Percentiles rank a stretch among this genome's conserved stretches.
Conservation (phyloP, 2,888 invertebrate genomes). For the Rhogogaster chlorosoma region DNA sequence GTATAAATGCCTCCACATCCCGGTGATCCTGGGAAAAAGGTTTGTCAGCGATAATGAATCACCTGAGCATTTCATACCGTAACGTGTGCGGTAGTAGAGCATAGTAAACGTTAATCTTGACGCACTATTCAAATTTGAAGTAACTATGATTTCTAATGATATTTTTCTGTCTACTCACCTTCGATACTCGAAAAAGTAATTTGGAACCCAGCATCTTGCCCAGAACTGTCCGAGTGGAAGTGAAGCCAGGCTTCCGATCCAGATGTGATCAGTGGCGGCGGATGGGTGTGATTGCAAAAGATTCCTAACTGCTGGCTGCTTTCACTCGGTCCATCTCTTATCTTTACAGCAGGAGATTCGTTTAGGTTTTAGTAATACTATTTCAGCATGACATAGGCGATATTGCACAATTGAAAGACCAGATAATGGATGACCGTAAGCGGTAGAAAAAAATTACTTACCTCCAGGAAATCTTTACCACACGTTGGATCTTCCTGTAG, state of each 20-base stretch:
- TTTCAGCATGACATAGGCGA: neutral
- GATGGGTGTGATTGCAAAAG: slow-evolving; percentile 88
- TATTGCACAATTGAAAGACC: neutral
- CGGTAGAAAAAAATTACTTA: slow-evolving; percentile 70
- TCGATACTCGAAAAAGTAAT: slow-evolving; percentile 85
- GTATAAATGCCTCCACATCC: slow-evolving; percentile 92
- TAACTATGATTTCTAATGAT: neutral
- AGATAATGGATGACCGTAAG: neutral
- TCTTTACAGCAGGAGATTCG: slow-evolving; percentile 67
- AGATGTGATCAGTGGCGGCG: slow-evolving; percentile 86
- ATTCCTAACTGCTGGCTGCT: slow-evolving; percentile 81
- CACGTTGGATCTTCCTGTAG: slow-evolving; percentile 88
- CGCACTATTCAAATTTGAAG: too few relatives aligned
- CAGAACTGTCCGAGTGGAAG: slow-evolving; percentile 89
- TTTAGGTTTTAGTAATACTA: neutral
- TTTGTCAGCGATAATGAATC: neutral
- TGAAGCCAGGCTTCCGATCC: slow-evolving; percentile 83
- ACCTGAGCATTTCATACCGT: too few relatives aligned
- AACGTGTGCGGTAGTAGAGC: too few relatives aligned
- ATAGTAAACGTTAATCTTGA: too few relatives aligned
- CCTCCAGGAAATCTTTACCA: slow-evolving; percentile 87
- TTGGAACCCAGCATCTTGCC: slow-evolving; percentile 89
- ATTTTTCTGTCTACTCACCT: slow-evolving; percentile 77
- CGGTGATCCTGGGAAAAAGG: slow-evolving; percentile 81
- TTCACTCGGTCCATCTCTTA: slow-evolving; percentile 80